These are phyloP conservation scores for Ceriagrion tenellum DNA, from an alignment of 2,888 invertebrate genomes.

Conservation along the genomic window DNA sequence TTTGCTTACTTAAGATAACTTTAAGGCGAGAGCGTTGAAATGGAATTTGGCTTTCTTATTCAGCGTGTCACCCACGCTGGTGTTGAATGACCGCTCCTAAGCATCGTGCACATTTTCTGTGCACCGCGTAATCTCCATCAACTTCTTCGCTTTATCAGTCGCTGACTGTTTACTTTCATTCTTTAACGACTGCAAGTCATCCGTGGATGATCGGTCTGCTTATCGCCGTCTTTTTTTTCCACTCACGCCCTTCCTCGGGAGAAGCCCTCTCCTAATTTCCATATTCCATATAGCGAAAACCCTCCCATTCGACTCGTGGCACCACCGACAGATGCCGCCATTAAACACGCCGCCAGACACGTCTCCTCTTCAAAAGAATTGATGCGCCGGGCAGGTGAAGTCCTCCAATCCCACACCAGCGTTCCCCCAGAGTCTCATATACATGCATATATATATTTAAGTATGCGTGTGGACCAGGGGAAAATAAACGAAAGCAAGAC, in stretches of 20 bases:
- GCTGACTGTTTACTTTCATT: neutral
- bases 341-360: constrained; percentile 24
- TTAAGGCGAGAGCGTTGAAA: neutral
- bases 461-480: neutral
- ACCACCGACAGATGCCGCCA: constrained; percentile 21
- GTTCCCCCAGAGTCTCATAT: neutral
- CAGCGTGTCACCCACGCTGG: neutral
- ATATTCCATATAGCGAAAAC: constrained; percentile 62
- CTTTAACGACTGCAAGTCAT: constrained; percentile 4
- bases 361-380: constrained; percentile 44
- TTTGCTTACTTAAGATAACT: neutral
- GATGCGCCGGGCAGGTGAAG: constrained; percentile 48
- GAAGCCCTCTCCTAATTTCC: constrained; percentile 37
- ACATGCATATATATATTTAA: neutral
- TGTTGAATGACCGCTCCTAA: neutral
- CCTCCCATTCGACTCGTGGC: constrained; percentile 7
- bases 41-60: neutral
- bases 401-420: constrained; percentile 16
- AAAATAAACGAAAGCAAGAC: constrained; percentile 28
- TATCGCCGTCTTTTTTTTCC: neutral
- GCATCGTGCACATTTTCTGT: neutral
- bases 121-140: neutral
- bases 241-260: neutral
- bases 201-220: neutral
- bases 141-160: neutral